Base-by-base conservation (phyloP, 1,140 invertebrate species). In the Parasteatoda tepidariorum region DNA sequence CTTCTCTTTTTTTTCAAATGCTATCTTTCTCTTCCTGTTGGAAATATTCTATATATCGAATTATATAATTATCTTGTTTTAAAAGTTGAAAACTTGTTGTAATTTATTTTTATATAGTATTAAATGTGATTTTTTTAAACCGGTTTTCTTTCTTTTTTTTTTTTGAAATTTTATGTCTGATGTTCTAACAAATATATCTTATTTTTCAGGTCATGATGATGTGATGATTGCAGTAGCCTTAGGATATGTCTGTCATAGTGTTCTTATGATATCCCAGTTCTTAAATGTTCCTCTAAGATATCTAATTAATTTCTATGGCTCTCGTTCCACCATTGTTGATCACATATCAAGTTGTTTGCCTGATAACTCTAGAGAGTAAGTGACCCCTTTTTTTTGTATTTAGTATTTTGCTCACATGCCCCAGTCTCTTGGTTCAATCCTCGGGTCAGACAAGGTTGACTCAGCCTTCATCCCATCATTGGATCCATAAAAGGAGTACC, bases 271-370 rank as follows among this genome's bases (percentile, higher is more conserved):
- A 85, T 92, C 94, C 7, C 92, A 92, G 84, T 93, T 96, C 87
- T 90, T 96, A 55, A 93, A 95, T 89, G 90, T 95, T 85, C 94
- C 95, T 81, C 90, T 95, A 15, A 91, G 95, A 84, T 95, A 96
- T 89, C 93, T 93, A 18, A 92, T 96, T 54, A 89, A 92, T 34
- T 92, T 94, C 89, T 92, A 92, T 85, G 94, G 95, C 3, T 96
- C 95, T 9, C 89, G 92, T 33, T 94, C 94, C 74, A 91, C 92
- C 86, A 94, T 96, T 82, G 90, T 92, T 18, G 95, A 96, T 88
- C 92, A 94, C 86, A 92, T 95, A 73, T 93, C 92, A 70, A 90
- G 92, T 34, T 91, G 92, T 85, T 89, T 95, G 79, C 91, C 92
- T 55, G 93, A 95, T 68, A 92, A 92, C 76, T 93, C 95, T 85